Evolutionary conservation across 2,113 vertebrate genomes (phyloP), one percentile per base, ranked within the genome.

Genomic region (Menidia beryllina): DNA sequence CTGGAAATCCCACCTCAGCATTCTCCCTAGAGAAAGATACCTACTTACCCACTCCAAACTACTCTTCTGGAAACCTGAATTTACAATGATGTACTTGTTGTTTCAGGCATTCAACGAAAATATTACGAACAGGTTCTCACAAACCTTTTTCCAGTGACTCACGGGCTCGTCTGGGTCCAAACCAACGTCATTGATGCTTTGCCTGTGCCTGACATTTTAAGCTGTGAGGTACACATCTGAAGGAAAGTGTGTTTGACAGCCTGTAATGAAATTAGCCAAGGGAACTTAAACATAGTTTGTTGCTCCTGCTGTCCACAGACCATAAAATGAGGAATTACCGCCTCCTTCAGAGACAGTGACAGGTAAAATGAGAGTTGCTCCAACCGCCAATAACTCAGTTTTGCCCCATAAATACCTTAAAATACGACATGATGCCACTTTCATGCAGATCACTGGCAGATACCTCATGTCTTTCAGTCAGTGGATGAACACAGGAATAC

Each of bases 181-280:
- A 25, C 59, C 20, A 39, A 69, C 82, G 43, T 61, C 27, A 52
- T 12, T 53, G 58, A 79, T 63, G 79, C 83, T 58, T 71, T n/a
- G 77, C 69, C 74, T 75, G 67, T 56, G 76, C 43, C 48, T 19
- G 67, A 27, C 62, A 61, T 64, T 80, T 55, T 41, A 57, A 70
- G 36, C 79, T 56, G 70, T 63, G 74, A 52, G 73, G 66, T 41
- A 27, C 58, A 66, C 52, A 60, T 74, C 41, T 36, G n/a, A 49
- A 76, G 36, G 56, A 75, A 82, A 75, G 19, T 52, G 53, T 61
- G 43, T 79, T n/a, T 74, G 84, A 87, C 79, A 83, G 81, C 55
- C 45, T 72, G 58, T 71, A 84, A 89, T 79, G 75, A 75, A 77
- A 81, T 87, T 74, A 86, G 76, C 52, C 65, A 73, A 25, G 56